A percentile compares a stretch with the other conserved stretches of the same genome.
Conservation (phyloP, 2,888 invertebrate species). For the Acheta domesticus region DNA sequence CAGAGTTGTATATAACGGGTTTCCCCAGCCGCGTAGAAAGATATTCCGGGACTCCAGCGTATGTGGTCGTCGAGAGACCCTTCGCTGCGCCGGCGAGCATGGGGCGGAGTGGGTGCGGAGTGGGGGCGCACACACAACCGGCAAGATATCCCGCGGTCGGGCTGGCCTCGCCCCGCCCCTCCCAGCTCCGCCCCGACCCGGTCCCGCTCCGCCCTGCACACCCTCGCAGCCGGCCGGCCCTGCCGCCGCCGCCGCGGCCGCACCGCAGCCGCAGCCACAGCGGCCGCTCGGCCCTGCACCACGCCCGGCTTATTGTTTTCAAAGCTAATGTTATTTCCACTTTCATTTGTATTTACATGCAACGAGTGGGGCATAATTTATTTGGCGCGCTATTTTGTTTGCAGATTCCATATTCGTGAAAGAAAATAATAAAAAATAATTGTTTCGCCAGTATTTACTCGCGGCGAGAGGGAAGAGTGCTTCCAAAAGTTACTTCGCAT, state of each 20-base stretch:
- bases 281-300: neutral
- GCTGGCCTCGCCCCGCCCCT: neutral
- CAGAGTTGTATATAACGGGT: no score
- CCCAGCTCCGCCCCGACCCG: neutral
- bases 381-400: conserved; percentile 7
- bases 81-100: no score
- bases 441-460: conserved; percentile 7
- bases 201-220: neutral
- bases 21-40: no score
- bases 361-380: conserved; percentile 18
- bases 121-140: neutral
- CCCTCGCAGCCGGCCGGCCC: neutral
- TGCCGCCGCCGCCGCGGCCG: neutral
- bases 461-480: neutral
- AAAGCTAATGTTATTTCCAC: conserved; percentile 18
- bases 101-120: neutral
- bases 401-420: conserved; percentile 9
- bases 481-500: conserved; percentile 10
- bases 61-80: no score
- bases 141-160: conserved; percentile 1
- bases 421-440: conserved; percentile 18
- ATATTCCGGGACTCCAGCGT: no score
- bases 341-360: conserved; percentile 18
- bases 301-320: conserved; percentile 6
- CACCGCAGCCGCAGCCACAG: neutral